phyloP scores from a whole-genome alignment of 2,113 vertebrate species.

The Oxyruncus cristatus region DNA sequence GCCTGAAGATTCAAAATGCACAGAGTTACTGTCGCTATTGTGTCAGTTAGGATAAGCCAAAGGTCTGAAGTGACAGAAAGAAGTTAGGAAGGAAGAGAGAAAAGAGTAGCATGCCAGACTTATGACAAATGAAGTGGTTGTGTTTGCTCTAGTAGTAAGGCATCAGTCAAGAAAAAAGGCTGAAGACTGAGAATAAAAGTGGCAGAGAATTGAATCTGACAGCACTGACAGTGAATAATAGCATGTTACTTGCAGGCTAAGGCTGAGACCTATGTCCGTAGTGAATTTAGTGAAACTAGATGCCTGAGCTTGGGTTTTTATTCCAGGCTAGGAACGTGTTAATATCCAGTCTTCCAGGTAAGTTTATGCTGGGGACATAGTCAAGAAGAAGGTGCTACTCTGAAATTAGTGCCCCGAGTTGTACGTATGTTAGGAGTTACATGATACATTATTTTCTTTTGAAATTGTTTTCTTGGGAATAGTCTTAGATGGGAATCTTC shows the following conservation, averaged over 20 bases:
- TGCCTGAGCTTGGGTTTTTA: not conserved
- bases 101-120: not conserved
- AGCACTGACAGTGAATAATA: not conserved
- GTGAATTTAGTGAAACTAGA: not conserved
- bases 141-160: not conserved
- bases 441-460: not conserved
- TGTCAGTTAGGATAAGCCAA: not conserved
- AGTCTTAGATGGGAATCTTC: not conserved
- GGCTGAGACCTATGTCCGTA: not conserved
- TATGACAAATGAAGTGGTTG: not conserved
- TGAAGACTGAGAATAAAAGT: not conserved
- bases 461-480: not conserved
- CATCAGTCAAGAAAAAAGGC: not conserved
- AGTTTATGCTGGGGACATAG: rapidly evolving
- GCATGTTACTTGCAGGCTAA: not conserved
- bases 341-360: not conserved
- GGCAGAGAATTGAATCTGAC: not conserved
- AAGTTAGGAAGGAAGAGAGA: not conserved
- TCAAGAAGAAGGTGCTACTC: not conserved
- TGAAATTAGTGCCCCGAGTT: not conserved
- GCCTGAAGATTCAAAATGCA: not conserved
- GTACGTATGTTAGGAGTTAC: not conserved
- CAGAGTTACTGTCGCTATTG: not conserved
- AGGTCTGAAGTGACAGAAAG: not conserved
- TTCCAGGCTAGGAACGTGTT: not conserved